phyloP scores from a whole-genome alignment of 1,140 invertebrate species.

The Parasteatoda tepidariorum region DNA sequence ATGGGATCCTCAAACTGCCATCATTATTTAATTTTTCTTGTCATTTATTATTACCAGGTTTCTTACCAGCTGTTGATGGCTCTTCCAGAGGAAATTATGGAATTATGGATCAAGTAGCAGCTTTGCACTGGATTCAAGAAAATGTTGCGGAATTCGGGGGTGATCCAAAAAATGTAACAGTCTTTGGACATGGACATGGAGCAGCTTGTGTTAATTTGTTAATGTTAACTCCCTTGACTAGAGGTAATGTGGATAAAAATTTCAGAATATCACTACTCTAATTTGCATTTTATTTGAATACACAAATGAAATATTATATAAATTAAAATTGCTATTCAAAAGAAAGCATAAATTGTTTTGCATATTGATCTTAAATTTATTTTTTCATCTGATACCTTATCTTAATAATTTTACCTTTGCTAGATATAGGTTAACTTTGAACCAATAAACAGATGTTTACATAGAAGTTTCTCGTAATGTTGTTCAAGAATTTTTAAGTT shows the following conservation, averaged over 20 bases:
- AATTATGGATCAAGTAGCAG: constrained; percentile 94
- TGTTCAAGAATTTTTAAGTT: too few species aligned
- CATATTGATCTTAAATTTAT: too few species aligned
- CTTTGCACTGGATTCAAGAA: constrained; percentile 92
- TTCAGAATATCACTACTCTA: not conserved
- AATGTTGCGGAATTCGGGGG: constrained; percentile 93
- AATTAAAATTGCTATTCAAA: not conserved
- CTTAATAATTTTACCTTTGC: too few species aligned
- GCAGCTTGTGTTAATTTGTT: constrained; percentile 95
- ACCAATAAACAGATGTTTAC: too few species aligned
- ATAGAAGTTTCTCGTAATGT: too few species aligned
- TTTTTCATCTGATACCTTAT: too few species aligned
- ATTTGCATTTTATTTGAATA: not conserved
- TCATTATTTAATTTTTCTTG: too few species aligned
- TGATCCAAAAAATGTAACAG: constrained; percentile 90
- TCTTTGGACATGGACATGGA: constrained; percentile 94
- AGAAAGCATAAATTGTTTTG: too few species aligned
- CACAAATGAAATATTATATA: not conserved
- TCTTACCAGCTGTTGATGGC: constrained; percentile 63
- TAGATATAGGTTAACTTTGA: too few species aligned
- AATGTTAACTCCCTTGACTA: constrained; percentile 89
- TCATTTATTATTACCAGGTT: too few species aligned
- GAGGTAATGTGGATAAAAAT: constrained; percentile 76
- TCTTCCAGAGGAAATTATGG: constrained; percentile 85
- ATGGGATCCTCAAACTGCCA: too few species aligned